A percentile compares a stretch with the other conserved stretches of the same genome.
Conservation (phyloP, 1,140 invertebrate genomes). For the Dendrolimus punctatus region DNA sequence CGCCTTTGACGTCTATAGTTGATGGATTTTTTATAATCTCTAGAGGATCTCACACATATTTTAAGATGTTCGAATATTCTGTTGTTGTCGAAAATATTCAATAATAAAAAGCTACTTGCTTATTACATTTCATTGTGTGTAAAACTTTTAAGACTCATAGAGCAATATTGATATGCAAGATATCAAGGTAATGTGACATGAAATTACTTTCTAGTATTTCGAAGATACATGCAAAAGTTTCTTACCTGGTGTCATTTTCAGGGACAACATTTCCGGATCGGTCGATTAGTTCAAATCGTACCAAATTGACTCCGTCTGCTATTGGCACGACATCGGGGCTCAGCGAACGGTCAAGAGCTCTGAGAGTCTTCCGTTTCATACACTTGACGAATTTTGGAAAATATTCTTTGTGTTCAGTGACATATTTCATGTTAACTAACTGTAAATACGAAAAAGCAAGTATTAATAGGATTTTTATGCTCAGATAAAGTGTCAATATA, state of each 20-base stretch:
- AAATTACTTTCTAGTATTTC: too few species aligned
- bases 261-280: conserved; percentile 45
- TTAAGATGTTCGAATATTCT: too few species aligned
- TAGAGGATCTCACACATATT: too few species aligned
- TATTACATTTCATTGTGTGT: too few species aligned
- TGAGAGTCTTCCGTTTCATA: conserved; percentile 60
- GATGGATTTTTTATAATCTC: too few species aligned
- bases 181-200: too few species aligned
- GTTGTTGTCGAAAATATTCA: too few species aligned
- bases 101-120: too few species aligned
- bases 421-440: conserved; percentile 51
- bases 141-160: too few species aligned
- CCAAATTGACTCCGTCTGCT: conserved; percentile 60
- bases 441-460: conserved; percentile 21
- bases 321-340: conserved; percentile 57
- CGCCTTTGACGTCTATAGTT: too few species aligned
- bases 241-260: conserved; percentile 50
- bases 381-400: conserved; percentile 60
- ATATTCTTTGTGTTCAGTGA: conserved; percentile 55
- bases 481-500: background rate
- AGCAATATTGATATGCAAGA: too few species aligned
- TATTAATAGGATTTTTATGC: conserved; percentile 7
- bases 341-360: conserved; percentile 57
- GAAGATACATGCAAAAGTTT: too few species aligned
- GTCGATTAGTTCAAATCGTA: conserved; percentile 59